phyloP scores from a whole-genome alignment of 2,113 vertebrate genomes.

The human region GRCh38 chr17:8399501-8400000 shows the following conservation, averaged over 20 bases:
- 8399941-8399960: not conserved
- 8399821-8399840: not conserved
- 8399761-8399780: not conserved
- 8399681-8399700: not conserved
- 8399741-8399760: not conserved
- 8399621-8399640: too few relatives aligned
- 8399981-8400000: not conserved
- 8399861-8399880: not conserved
- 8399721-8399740: not conserved
- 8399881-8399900: not conserved
- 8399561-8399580: too few relatives aligned
- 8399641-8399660: not conserved
- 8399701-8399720: not conserved
- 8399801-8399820: not conserved
- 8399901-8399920: not conserved
- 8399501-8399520: too few relatives aligned
- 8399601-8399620: too few relatives aligned
- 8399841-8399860: not conserved
- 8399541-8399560: too few relatives aligned
- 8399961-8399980: not conserved
- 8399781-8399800: not conserved
- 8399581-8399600: too few relatives aligned
- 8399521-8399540: too few relatives aligned
- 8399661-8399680: not conserved
- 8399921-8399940: not conserved